Evolutionary conservation across 1,140 invertebrate genomes (phyloP), one percentile per base, ranked within the genome.

Genomic region (Pseudomyrmex cubaensis): DNA sequence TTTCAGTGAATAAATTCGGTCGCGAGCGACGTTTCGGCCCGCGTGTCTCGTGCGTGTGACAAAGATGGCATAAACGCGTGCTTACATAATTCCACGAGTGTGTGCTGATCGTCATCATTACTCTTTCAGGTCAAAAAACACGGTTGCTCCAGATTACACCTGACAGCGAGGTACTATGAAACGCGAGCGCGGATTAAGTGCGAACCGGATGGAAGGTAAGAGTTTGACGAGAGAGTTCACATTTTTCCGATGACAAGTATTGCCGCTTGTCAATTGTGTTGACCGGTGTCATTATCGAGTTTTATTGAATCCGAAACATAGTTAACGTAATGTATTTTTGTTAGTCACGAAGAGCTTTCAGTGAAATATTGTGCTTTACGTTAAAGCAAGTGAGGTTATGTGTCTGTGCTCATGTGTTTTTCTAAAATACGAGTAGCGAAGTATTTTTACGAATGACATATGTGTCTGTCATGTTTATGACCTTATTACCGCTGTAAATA

Each of bases 61-160:
- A 92, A 80, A 93, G 89, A 93, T 93, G 92, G 90, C 93, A 92
- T 87, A 86, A 88, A 83, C 90, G 87, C 69, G 76, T 56, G 74
- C 88, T 93, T 93, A 93, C 82, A 90, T 93, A 92, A 92, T 90
- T 91, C 78, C 84, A 86, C 75, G 56, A 77, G 22, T 17, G 64
- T 90, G 52, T 83, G 12, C 4, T 9, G n/a, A 13, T 9, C 61
- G 64, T 57, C 52, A 63, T 44, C 73, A 67, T 90, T 89, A 25
- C 25, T 0, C 44, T 92, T 93, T 67, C 85, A 94, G 93, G 87
- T 94, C n/a, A 92, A 93, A 90, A 94, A 92, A 87, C 90, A 93
- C 73, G 90, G 89, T 35, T 90, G 78, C 70, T 87, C 90, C 25
- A 94, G 78, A 48, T 75, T 92, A 10, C 88, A 92, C 57, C 56